Evolutionary conservation across 2,888 invertebrate genomes (phyloP), one percentile per base, ranked within the genome.

Genomic region (Thyatira batis): DNA sequence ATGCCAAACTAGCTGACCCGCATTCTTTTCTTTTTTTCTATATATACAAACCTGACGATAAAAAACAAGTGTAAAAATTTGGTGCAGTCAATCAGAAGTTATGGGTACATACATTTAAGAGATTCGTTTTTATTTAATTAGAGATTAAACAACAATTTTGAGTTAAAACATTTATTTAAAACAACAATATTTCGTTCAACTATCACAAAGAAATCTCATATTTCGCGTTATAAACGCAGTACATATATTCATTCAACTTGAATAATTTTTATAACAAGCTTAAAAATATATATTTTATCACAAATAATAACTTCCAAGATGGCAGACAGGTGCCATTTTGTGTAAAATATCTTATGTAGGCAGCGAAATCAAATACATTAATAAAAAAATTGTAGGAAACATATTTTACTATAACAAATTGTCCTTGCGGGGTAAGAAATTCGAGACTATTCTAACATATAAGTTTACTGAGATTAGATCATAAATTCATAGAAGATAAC

Each of bases 121-220:
- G n/a, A n/a, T n/a, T n/a, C n/a, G n/a, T n/a, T n/a, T n/a, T 13
- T 5, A 11, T 46, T 27, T 43, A 23, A 9, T 20, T 43, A 51
- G 51, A 51, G 51, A 61, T 46, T 49, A 30, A 45, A 30, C 25
- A n/a, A 33, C 21, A 53, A 46, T 51, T 50, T 67, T 58, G 63
- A 63, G 71, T 78, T 65, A 73, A 79, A 81, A 82, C 82, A 76
- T 82, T 82, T 79, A 82, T 76, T 82, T 76, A 75, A 80, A 77
- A 71, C 53, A 74, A 72, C 73, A 75, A 71, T 67, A 67, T 71
- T 68, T 63, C 67, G 71, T 69, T 71, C 71, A 58, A 67, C 67
- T 74, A 77, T 78, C 74, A 73, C 72, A 77, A 72, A 67, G 60
- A 61, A 65, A 65, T 39, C 62, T 54, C 63, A 63, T 71, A 55